These are phyloP conservation scores for Holocentrus rufus DNA, from an alignment of 2,797 vertebrate species.

Conservation along the genomic window DNA sequence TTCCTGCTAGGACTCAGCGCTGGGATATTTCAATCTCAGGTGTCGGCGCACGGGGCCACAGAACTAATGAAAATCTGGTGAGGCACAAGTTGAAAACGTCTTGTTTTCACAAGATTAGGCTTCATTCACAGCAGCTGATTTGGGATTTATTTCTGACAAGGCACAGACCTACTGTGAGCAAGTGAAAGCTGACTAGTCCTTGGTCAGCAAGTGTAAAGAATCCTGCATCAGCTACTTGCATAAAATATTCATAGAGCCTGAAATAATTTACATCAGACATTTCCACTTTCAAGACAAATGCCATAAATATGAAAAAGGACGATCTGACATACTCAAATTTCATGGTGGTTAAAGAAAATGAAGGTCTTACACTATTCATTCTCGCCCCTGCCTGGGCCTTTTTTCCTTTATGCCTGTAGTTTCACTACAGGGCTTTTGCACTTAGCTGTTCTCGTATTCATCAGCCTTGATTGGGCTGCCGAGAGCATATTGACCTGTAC, in stretches of 20 bases:
- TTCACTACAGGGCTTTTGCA: conserved; percentile 31
- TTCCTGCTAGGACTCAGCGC: conserved; percentile 26
- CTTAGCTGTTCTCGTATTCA: conserved; percentile 59
- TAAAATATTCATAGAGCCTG: no score
- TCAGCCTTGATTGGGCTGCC: conserved; percentile 72
- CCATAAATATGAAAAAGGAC: conserved; percentile 1
- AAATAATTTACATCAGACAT: conserved; percentile 3
- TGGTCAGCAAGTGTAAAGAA: conserved; percentile 16
- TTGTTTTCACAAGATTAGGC: conserved; percentile 5
- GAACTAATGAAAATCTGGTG: conserved; percentile 1
- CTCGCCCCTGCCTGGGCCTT: conserved; percentile 10
- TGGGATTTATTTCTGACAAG: conserved; percentile 1
- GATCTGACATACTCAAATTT: conserved; percentile 13
- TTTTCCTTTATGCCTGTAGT: conserved; percentile 38
- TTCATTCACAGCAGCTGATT: background rate
- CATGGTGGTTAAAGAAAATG: conserved; percentile 30
- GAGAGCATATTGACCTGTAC: conserved; percentile 70
- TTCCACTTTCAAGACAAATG: conserved; percentile 25
- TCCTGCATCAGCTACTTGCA: no score
- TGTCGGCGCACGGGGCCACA: conserved; percentile 1
- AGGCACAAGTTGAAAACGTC: background rate
- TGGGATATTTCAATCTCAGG: conserved; percentile 41
- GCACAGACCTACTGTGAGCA: background rate
- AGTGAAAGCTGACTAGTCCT: background rate
- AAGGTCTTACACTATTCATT: conserved; percentile 49